Evolutionary conservation across 2,113 vertebrate species (phyloP).

Genomic region (Phyllopteryx taeniolatus): DNA sequence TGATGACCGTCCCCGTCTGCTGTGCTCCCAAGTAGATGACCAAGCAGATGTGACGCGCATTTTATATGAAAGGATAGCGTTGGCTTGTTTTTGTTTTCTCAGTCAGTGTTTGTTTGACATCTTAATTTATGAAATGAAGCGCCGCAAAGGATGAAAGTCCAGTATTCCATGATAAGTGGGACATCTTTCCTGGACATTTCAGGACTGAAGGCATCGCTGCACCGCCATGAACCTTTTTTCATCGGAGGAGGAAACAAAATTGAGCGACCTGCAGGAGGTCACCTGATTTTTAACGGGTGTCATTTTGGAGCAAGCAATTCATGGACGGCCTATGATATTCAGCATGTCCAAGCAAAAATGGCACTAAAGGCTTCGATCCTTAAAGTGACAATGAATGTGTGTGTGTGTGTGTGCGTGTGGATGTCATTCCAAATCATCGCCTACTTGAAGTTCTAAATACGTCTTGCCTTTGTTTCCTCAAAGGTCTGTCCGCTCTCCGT

Average conservation of each 20-base stretch:
- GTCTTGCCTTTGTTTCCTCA: constrained; percentile 82
- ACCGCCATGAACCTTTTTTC: constrained; percentile 1
- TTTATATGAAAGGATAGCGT: constrained; percentile 8
- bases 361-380: constrained; percentile 23
- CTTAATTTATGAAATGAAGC: constrained; percentile 30
- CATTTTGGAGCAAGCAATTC: constrained; percentile 32
- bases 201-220: constrained; percentile 26
- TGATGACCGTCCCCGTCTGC: constrained; percentile 65
- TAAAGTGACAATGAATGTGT: constrained; percentile 37
- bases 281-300: constrained; percentile 19
- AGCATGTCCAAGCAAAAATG: constrained; percentile 15
- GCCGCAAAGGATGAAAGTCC: background rate
- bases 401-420: background rate
- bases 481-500: constrained; percentile 69
- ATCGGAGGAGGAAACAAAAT: constrained; percentile 3
- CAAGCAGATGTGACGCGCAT: constrained; percentile 2
- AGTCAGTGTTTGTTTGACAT: constrained; percentile 33
- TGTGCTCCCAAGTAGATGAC: background rate
- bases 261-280: constrained; percentile 18
- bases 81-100: constrained; percentile 35
- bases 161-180: constrained; percentile 21
- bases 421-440: constrained; percentile 62
- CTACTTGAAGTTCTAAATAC: constrained; percentile 89
- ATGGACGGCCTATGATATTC: background rate
- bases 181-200: constrained; percentile 16